phyloP scores from a whole-genome alignment of 2,113 vertebrate species.

The Gnathonemus echidnorhynchus region DNA sequence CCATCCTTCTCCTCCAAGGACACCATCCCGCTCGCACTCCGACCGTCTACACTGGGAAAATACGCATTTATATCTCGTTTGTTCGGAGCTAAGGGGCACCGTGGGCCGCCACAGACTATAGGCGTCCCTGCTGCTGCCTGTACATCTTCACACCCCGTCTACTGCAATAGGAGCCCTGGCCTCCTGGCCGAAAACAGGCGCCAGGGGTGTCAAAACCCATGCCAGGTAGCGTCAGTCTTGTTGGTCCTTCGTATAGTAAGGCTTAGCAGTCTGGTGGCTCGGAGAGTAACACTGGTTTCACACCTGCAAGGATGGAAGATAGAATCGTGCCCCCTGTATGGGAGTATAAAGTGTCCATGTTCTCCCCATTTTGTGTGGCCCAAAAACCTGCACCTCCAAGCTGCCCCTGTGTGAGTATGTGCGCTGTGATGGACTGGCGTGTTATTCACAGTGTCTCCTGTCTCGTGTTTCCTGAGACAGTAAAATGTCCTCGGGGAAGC shows the following conservation, averaged over 20 bases:
- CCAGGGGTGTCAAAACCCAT: neutral
- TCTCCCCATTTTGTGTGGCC: neutral
- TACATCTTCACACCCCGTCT: neutral
- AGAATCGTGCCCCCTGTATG: neutral
- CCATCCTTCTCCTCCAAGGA: slow-evolving; percentile 49
- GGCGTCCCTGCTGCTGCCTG: neutral
- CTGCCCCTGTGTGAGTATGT: neutral
- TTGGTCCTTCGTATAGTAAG: neutral
- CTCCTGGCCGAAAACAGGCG: neutral
- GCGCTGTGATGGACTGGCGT: neutral
- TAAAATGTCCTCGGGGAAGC: neutral
- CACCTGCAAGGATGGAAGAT: neutral
- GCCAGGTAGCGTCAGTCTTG: neutral
- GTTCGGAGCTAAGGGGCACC: neutral
- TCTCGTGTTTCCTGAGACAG: neutral
- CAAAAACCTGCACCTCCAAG: neutral
- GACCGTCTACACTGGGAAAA: neutral
- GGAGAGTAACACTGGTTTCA: neutral
- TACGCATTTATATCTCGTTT: neutral
- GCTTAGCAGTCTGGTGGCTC: neutral
- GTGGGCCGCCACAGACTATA: neutral
- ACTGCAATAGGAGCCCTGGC: neutral
- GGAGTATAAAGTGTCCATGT: neutral
- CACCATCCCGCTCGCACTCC: slow-evolving; percentile 28
- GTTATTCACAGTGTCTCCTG: neutral